Evolutionary conservation across 2,113 vertebrate genomes (phyloP), one percentile per base, ranked within the genome.

Genomic region (Mola mola): DNA sequence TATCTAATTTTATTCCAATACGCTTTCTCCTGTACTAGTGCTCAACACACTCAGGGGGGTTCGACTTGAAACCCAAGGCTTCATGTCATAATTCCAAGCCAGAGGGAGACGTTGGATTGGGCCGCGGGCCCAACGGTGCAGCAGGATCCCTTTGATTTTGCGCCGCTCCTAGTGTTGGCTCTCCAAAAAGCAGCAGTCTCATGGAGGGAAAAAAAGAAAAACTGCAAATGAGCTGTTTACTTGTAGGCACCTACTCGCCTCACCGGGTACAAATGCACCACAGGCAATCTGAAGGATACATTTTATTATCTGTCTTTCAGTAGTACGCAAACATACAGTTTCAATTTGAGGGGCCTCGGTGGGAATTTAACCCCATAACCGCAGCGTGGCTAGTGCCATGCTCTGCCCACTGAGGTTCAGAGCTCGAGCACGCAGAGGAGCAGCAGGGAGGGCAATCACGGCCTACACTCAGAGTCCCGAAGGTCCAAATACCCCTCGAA

Each of bases 1-100:
- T 91, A 90, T 88, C 82, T 79, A 62, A 80, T 78, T 89, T 87
- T 82, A 88, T 90, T 82, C 42, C 63, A 88, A 85, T 78, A 75
- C 80, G 65, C 78, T 68, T 40, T 74, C 79, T 84, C 47, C 85
- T 59, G 47, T 72, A 51, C 48, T 38, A 36, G 60, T 8, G 44
- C 67, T 21, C 57, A 70, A 70, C 78, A 6, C 59, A 80, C 67
- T 70, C 80, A 78, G 60, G 56, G 65, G 73, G 80, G 51, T 51
- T 49, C 28, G 46, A 26, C 47, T 78, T 66, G 26, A 65, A 63
- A 2, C 37, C 16, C 2, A 19, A 68, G 51, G 73, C 63, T 81
- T 55, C 37, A 42, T 82, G 78, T 85, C 82, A 87, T 88, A 89
- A 89, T 78, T 85, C 76, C 15, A 88, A 88, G 75, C 78, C 86